phyloP scores from a whole-genome alignment of 2,888 invertebrate genomes.

The Drosophila percnosoma region DNA sequence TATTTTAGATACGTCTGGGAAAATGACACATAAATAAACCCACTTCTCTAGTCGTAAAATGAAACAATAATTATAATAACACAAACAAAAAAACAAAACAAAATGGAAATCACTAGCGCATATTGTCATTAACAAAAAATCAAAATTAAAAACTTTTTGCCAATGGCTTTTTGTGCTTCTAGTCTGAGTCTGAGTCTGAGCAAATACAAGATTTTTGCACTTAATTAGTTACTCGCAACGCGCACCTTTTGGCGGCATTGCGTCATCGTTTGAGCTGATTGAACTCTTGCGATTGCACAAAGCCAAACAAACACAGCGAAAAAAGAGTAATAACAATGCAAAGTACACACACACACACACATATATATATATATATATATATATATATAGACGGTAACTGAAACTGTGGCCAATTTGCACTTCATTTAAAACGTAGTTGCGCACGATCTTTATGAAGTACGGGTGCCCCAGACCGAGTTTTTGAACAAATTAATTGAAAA shows the following conservation, averaged over 20 bases:
- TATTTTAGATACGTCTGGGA: background rate
- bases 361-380: background rate
- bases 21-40: background rate
- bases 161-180: slow-evolving; percentile 36
- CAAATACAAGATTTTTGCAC: slow-evolving; percentile 68
- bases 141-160: slow-evolving; percentile 19
- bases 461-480: slow-evolving; percentile 27
- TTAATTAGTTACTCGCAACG: slow-evolving; percentile 75
- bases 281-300: slow-evolving; percentile 62
- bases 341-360: background rate
- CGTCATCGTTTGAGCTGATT: slow-evolving; percentile 60
- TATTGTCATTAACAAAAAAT: slow-evolving; percentile 40
- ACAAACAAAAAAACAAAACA: slow-evolving; percentile 26
- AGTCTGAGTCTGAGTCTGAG: slow-evolving; percentile 40
- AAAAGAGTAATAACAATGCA: background rate
- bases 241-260: slow-evolving; percentile 52
- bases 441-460: slow-evolving; percentile 47
- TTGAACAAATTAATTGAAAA: slow-evolving; percentile 53
- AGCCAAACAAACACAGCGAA: slow-evolving; percentile 23
- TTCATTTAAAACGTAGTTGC: slow-evolving; percentile 65
- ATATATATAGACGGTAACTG: slow-evolving; percentile 26
- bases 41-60: background rate
- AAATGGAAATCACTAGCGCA: slow-evolving; percentile 46
- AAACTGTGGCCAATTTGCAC: slow-evolving; percentile 59
- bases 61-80: background rate